phyloP scores from a whole-genome alignment of 2,888 invertebrate genomes.

The Pyralis farinalis region DNA sequence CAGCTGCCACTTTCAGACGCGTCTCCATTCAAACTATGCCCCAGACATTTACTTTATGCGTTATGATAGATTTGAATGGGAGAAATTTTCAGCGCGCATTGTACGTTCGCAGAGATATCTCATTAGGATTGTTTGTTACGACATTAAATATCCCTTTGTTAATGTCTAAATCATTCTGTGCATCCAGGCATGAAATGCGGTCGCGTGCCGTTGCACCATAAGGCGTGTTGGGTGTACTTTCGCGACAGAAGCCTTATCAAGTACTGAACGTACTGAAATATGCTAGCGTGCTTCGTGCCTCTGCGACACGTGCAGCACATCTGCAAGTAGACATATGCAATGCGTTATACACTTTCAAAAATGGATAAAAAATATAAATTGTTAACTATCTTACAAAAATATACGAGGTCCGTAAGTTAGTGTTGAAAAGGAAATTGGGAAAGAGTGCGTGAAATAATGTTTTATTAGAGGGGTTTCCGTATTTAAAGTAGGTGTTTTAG shows the following conservation, averaged over 20 bases:
- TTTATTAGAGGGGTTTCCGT: slow-evolving; percentile 1
- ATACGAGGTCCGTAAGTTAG: slow-evolving; percentile 7
- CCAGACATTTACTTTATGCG: slow-evolving; percentile 56
- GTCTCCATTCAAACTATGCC: slow-evolving; percentile 63
- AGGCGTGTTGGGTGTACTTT: slow-evolving; percentile 37
- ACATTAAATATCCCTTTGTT: slow-evolving; percentile 5
- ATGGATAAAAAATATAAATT: no score
- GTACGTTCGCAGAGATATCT: slow-evolving; percentile 5
- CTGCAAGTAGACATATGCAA: slow-evolving; percentile 19
- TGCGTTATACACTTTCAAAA: not conserved
- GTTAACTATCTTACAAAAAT: not conserved
- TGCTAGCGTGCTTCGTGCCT: slow-evolving; percentile 27
- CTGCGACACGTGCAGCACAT: slow-evolving; percentile 35
- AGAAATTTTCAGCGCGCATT: slow-evolving; percentile 23
- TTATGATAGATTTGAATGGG: slow-evolving; percentile 48
- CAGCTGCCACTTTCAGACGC: slow-evolving; percentile 71
- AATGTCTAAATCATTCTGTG: slow-evolving; percentile 25
- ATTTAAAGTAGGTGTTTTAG: slow-evolving; percentile 1
- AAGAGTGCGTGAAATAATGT: slow-evolving; percentile 8
- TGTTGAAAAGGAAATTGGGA: slow-evolving; percentile 6
- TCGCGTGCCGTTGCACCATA: slow-evolving; percentile 65
- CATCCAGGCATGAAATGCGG: slow-evolving; percentile 39
- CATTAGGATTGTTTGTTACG: slow-evolving; percentile 4
- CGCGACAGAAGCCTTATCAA: slow-evolving; percentile 52
- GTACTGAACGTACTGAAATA: slow-evolving; percentile 28